Evolutionary conservation across 2,888 invertebrate species (phyloP), one percentile per base, ranked within the genome.

Genomic region (Lasioglossum malachurum): DNA sequence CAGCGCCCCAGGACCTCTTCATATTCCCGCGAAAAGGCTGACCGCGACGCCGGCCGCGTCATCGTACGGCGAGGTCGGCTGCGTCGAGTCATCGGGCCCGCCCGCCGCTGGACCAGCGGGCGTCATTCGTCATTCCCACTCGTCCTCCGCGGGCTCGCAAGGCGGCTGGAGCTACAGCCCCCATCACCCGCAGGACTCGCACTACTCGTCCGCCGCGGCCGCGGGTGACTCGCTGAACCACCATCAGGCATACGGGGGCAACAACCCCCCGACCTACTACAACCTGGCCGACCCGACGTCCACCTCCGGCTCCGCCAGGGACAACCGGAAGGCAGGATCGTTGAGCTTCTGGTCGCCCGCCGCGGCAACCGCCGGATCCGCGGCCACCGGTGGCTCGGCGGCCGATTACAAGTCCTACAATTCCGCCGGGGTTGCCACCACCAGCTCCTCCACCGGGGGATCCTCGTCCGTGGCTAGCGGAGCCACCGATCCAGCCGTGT

Each of bases 11-110:
- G 98, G 98, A 88, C 97, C 97, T 85, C 96, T 98, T 89, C 98
- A 98, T 96, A 98, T 98, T 96, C 98, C 98, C 91, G 98, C 98
- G 94, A 98, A 98, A 96, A 96, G 98, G 94, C 96, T 96, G 83
- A 96, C 96, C 44, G 96, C 96, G 83, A 96, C 96, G 0, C 92
- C 85, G 57, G 85, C 85, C 19, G 86, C 94, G 71, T 93, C 95
- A 76, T 92, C 92, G n/a, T 95, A 95, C 94, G 95, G 95, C 41
- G 95, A 95, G 88, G 95, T 95, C 23, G 87, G 90, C 86, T 95
- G 95, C 89, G 94, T 94, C 79, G 93, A 95, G 93, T 88, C 96
- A 96, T 92, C 97, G 96, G 94, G 96, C 96, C 90, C 96, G 94
- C 93, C 95, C 78, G 93, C 96, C 90, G 88, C 93, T 57, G 96